Evolutionary conservation across 2,888 invertebrate species (phyloP).

Genomic region (Lasioglossum oenotherae): DNA sequence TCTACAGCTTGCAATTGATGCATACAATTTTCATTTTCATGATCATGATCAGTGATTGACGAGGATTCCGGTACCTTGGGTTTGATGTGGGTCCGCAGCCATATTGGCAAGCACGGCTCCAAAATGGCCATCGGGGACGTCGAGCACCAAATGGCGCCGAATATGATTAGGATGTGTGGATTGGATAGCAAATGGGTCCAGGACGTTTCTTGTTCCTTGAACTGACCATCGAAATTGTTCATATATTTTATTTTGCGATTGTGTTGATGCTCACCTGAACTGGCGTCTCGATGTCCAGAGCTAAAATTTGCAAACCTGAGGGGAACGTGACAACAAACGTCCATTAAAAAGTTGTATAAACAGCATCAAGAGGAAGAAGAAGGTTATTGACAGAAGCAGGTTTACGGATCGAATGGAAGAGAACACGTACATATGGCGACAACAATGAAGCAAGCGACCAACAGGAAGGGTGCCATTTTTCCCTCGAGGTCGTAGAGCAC

Average conservation of each 20-base stretch:
- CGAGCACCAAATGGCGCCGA: conserved; percentile 90
- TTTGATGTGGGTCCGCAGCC: conserved; percentile 89
- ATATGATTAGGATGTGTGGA: conserved; percentile 87
- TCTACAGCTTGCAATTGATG: too few species aligned
- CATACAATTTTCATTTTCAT: too few species aligned
- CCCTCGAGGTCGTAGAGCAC: conserved; percentile 91
- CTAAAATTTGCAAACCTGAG: conserved; percentile 76
- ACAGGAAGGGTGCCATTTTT: conserved; percentile 90
- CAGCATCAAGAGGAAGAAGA: not conserved
- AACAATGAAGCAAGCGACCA: conserved; percentile 87
- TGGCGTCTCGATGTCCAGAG: conserved; percentile 78
- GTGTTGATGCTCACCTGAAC: conserved; percentile 64
- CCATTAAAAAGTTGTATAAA: not conserved
- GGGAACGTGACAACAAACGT: not conserved
- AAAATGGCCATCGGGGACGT: conserved; percentile 93
- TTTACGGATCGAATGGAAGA: not conserved
- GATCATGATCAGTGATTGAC: too few species aligned
- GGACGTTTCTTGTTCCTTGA: conserved; percentile 75
- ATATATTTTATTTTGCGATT: not conserved
- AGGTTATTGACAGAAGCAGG: not conserved
- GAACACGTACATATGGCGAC: conserved; percentile 79
- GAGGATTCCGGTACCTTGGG: conserved; percentile 85
- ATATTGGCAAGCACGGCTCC: conserved; percentile 93
- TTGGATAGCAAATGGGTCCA: conserved; percentile 87
- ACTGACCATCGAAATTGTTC: conserved; percentile 26